Base-by-base conservation (phyloP, 2,797 vertebrate species). In the Anomalospiza imberbis region DNA sequence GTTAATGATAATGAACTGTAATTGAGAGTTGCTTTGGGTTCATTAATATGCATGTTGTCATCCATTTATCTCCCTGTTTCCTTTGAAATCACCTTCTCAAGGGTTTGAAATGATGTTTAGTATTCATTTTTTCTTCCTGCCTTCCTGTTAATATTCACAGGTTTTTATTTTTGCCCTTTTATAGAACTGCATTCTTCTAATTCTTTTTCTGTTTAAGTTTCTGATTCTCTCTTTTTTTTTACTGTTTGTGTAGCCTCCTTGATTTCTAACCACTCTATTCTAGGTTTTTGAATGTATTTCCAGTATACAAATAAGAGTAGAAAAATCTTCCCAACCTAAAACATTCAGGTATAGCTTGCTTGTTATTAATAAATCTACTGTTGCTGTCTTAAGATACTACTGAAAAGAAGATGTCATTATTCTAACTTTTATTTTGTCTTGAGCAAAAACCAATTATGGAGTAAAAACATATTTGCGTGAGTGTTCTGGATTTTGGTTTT, bases 51-150 rank as follows among this genome's bases (percentile, higher is more conserved):
- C 76, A 80, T 81, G 57, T 79, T 95, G 84, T 75, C 65, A 70
- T 72, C 36, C 38, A 90, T 94, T 96, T 92, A 76, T 94, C 89
- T 93, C 58, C 45, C 16, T 32, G 10, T 94, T 96, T 97, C 91
- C 92, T 96, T 95, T 89, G 74, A 97, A 96, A 80, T 92, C 86
- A 88, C 95, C 93, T 94, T 95, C 78, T 92, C 77, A 48, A 93
- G 82, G 53, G 71, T 90, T 79, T 86, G 17, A 15, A 78, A 58
- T 85, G 10, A 63, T 62, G 38, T 90, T 88, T 90, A 53, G n/a
- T 54, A 62, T 45, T 94, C 2, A 13, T 89, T 73, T 80, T 61
- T 85, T 34, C 62, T 79, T 77, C n/a, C 75, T 57, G 55, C 44
- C 44, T 91, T 89, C 51, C 73, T 88, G 53, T 73, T 74, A 84